Evolutionary conservation across 1,140 invertebrate species (phyloP).

Genomic region (Portunus trituberculatus): DNA sequence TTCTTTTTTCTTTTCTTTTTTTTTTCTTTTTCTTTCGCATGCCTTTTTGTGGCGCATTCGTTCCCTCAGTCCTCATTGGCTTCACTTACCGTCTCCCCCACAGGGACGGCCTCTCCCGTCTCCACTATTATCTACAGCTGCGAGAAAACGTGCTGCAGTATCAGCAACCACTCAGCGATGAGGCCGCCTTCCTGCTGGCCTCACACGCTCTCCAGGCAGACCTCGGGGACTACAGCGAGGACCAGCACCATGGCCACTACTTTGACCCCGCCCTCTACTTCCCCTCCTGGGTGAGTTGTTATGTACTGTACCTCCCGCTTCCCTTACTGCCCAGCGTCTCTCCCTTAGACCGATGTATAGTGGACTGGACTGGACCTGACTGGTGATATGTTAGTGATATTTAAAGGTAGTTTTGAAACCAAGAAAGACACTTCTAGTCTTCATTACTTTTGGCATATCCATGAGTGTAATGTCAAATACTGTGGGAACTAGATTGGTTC

Average conservation of each 20-base stretch:
- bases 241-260: slow-evolving; percentile 81
- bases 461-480: too few species aligned
- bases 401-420: too few species aligned
- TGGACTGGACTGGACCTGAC: too few species aligned
- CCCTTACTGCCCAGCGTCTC: background rate
- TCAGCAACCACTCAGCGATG: slow-evolving; percentile 82
- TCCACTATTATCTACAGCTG: slow-evolving; percentile 96
- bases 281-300: slow-evolving; percentile 84
- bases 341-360: background rate
- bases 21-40: background rate
- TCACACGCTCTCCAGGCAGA: slow-evolving; percentile 95
- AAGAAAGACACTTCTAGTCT: too few species aligned
- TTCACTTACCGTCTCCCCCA: slow-evolving; percentile 76
- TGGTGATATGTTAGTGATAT: too few species aligned
- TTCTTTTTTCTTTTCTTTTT: background rate
- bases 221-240: slow-evolving; percentile 86
- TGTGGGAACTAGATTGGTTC: too few species aligned
- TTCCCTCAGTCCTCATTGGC: background rate
- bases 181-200: slow-evolving; percentile 89
- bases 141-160: slow-evolving; percentile 89
- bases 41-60: background rate
- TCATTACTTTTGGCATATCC: too few species aligned
- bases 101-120: slow-evolving; percentile 92
- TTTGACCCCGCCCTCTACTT: slow-evolving; percentile 88
- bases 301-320: background rate